These are phyloP conservation scores for Lophotriccus pileatus DNA, from an alignment of 2,797 vertebrate genomes.

Conservation along the genomic window DNA sequence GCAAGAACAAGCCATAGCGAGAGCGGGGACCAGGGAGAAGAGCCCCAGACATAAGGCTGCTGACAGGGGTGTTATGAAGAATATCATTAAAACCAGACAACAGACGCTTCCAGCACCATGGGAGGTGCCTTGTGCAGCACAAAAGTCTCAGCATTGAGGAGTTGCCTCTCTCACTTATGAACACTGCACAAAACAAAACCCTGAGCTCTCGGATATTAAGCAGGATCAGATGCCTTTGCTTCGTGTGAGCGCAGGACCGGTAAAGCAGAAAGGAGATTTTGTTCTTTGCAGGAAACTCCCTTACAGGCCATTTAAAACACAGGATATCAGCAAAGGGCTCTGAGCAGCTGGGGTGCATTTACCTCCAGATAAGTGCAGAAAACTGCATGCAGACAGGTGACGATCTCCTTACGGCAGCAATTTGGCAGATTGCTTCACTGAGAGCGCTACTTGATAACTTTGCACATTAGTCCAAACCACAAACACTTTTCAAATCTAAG, in stretches of 20 bases:
- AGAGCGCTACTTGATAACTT: neutral
- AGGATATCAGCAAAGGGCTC: neutral
- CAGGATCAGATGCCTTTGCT: neutral
- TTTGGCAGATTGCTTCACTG: neutral
- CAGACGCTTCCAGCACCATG: neutral
- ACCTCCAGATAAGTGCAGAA: neutral
- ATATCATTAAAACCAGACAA: conserved; percentile 8
- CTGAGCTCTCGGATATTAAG: neutral
- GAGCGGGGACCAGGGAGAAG: neutral
- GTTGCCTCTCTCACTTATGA: neutral
- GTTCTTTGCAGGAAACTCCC: neutral
- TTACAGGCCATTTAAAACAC: neutral
- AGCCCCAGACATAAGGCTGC: neutral
- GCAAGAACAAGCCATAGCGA: neutral
- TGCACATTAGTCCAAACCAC: neutral
- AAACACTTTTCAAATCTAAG: neutral
- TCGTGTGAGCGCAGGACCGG: neutral
- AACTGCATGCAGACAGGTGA: neutral
- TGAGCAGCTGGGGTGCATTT: neutral
- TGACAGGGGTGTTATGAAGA: neutral
- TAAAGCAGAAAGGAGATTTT: neutral
- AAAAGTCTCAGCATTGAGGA: neutral
- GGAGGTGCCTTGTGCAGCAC: neutral
- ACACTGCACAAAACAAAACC: neutral
- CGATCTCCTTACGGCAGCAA: neutral